Evolutionary conservation across 2,797 vertebrate genomes (phyloP), one percentile per base, ranked within the genome.

Genomic region (Anableps anableps): DNA sequence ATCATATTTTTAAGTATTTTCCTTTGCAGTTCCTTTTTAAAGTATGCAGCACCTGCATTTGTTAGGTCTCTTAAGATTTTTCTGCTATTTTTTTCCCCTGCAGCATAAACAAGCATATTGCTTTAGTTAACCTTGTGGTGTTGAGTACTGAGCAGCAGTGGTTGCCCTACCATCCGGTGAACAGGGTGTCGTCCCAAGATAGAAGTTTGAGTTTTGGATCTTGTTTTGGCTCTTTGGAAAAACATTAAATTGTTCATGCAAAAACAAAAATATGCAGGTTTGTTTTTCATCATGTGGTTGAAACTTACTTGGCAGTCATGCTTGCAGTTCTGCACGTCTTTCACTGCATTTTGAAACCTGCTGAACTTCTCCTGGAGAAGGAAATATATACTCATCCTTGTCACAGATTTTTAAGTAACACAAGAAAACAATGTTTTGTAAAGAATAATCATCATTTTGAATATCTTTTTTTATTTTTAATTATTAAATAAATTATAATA

Each of bases 301-400:
- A 34, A 38, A 90, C 95, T n/a, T 95, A 98, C 97, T 80, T 95
- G 96, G 86, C 97, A 97, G 62, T 9, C 74, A 1, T 78, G 96
- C 47, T 97, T 95, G 94, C 97, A 99, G 79, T 94, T 94, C 71
- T 95, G 92, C 94, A 98, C 96, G 91, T 99, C 97, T 83, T 0
- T 94, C 1, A 96, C 91, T 0, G 97, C 97, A 17, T 4, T 51
- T 92, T 86, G 87, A 93, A 97, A 97, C 77, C 94, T 95, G 17
- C 5, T 3, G 72, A 91, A 92, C 21, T 78, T 84, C 19, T 53
- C 16, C 78, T 88, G 45, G 1, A 21, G 17, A 6, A 87, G 31
- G 47, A 48, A 62, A 3, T 5, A 10, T 1, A 51, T 10, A n/a
- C 26, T 3, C 26, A n/a, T 41, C 3, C 53, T n/a, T 13, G 53